Evolutionary conservation across 2,113 vertebrate genomes (phyloP).

Genomic region (Suncus etruscus): DNA sequence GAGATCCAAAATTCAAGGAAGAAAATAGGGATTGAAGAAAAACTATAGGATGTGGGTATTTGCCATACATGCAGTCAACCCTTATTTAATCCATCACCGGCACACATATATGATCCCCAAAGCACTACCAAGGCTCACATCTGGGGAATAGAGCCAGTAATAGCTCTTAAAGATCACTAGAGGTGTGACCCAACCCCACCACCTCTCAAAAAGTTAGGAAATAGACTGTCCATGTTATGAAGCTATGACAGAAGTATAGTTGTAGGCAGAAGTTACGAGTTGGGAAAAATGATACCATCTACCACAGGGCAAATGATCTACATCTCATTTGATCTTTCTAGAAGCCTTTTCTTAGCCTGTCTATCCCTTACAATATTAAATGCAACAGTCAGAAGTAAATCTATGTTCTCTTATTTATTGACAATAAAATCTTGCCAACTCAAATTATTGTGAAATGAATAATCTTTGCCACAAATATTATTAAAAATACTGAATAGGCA

Average conservation of each 20-base stretch:
- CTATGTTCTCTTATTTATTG: background rate
- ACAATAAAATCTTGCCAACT: background rate
- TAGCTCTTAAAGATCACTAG: no score
- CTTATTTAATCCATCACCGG: no score
- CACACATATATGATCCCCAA: no score
- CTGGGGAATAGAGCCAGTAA: no score
- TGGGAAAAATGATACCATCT: background rate
- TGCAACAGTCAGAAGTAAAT: background rate
- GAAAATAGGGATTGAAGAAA: no score
- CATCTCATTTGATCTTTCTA: background rate
- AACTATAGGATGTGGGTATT: no score
- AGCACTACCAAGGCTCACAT: no score
- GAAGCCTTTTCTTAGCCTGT: background rate
- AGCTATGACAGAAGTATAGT: background rate
- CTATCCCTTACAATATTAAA: background rate
- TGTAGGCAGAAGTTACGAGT: background rate
- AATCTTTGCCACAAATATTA: constrained; percentile 1
- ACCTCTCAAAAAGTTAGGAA: background rate
- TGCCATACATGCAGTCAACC: no score
- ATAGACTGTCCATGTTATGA: background rate
- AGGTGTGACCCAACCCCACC: no score
- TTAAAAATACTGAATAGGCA: background rate
- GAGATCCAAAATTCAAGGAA: constrained; percentile 22
- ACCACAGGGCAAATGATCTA: background rate
- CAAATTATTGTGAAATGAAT: background rate